phyloP scores from a whole-genome alignment of 92 coral and sea anemone genomes.

The Paragorgia papillata region DNA sequence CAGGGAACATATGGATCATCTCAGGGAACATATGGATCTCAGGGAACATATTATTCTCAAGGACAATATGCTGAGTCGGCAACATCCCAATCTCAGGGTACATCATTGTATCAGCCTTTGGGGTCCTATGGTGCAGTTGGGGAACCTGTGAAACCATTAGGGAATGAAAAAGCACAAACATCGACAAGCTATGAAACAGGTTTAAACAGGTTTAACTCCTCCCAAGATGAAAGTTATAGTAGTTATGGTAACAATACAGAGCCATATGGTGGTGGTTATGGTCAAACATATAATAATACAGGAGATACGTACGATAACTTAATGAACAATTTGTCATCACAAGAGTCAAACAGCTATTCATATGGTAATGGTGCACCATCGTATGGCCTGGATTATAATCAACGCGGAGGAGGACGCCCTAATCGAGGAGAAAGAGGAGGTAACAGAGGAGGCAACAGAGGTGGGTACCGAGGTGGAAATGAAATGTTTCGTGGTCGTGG shows the following conservation, averaged over 20 bases:
- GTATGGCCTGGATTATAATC: neutral
- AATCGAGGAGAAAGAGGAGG: neutral
- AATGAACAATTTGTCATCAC: neutral
- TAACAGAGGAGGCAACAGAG: neutral
- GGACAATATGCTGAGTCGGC: neutral
- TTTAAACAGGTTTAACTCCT: neutral
- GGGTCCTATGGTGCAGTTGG: conserved; percentile 30
- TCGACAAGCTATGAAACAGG: neutral
- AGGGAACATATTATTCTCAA: neutral
- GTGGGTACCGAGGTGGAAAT: conserved; percentile 17
- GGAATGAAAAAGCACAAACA: neutral
- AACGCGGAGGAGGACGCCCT: neutral
- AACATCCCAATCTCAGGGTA: conserved; percentile 6
- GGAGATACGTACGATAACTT: neutral
- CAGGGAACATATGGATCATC: neutral
- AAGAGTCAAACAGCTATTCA: neutral
- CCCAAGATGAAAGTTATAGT: neutral
- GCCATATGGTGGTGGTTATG: neutral
- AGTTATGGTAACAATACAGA: neutral
- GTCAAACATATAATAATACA: neutral
- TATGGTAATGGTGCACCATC: neutral
- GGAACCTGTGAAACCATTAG: conserved; percentile 12
- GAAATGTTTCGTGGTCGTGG: conserved; percentile 52
- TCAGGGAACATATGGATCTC: neutral
- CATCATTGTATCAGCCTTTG: no score